Base-by-base conservation (phyloP, 2,888 invertebrate species). In the Andrena marginata region DNA sequence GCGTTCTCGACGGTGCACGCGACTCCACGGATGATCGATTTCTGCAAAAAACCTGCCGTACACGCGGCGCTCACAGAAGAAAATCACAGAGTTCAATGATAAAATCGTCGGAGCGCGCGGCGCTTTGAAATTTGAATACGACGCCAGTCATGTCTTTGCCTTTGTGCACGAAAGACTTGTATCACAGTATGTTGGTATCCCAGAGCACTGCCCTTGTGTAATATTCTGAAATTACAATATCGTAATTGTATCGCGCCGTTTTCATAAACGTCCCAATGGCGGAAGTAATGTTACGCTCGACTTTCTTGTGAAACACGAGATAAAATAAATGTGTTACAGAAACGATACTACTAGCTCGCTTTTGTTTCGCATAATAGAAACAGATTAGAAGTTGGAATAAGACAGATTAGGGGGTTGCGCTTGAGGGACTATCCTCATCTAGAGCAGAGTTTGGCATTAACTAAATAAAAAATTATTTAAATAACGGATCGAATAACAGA, bases 11-110 rank as follows among this genome's bases (percentile, higher is more conserved):
- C 23, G 23, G 63, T 68, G 67, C 63, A 59, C 54, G 49, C 51
- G 69, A 54, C 51, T 35, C 59, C 56, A 85, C 83, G 80, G 83
- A 82, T 64, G 85, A 85, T 83, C 85, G 80, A 70, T 74, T 71
- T 59, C 70, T 33, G 31, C 48, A 68, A 77, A 42, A 72, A 68
- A 51, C 51, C 70, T 23, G 13, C 26, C 48, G 56, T 26, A 29
- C 10, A 26, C 7, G 31, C 62, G 31, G 62, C 42, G n/a, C 48
- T 69, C 68, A 23, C 48, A 20, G 33, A 75, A 26, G 63, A 35
- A 82, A 79, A 82, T 82, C 74, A 60, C 60, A 72, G 49, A 59
- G 59, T 26, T 71, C 69, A 65, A 54, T 54, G 59, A 59, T 71
- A 64, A 54, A 71, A 59, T 68, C 48, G 69, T 2, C 31, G 63